Base-by-base conservation (phyloP, 1,140 invertebrate genomes). In the Nilaparvata lugens region DNA sequence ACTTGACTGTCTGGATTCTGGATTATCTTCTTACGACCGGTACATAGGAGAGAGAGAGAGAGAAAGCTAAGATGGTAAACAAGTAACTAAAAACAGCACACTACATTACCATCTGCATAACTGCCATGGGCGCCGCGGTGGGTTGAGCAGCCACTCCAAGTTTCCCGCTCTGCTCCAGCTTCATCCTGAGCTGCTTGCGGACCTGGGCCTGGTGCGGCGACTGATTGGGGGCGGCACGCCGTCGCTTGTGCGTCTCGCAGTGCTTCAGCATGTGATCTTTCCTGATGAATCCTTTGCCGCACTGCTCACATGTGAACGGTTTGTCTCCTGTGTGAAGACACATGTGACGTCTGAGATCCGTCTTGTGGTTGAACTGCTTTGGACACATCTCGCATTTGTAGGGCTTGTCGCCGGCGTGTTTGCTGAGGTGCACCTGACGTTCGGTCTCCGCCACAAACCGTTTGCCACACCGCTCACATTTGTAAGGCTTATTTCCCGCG, bases 181-280 rank as follows among this genome's bases (percentile, higher is more conserved):
- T 18, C 24, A 54, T 4, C 31, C 13, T 35, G 31, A 35, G 31
- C 24, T 51, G 45, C 23, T 51, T 51, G 9, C n/a, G 6, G 6
- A 14, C 45, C 19, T 21, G 23, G 9, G 6, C 23, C 31, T 43
- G 16, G 25, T 35, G 38, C 23, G 18, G 43, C n/a, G 23, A 4
- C n/a, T 24, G 45, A 1, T 11, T 11, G 14, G 57, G 21, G 18
- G 52, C 35, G 18, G 21, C 21, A 5, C 28, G 48, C 54, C 66
- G 79, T 55, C 80, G 78, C 51, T 76, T 79, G 73, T 97, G 94
- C 21, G 91, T 97, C 57, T 91, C 87, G 56, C 82, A 78, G 74
- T 97, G 94, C 74, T 97, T 97, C 59, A 91, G 81, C 88, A 96
- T 90, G 73, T 97, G 94, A 73, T 97, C 94, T 72, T 94, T 93